Evolutionary conservation across 1,140 invertebrate species (phyloP), one percentile per base, ranked within the genome.

Genomic region (Aphaenogaster floridana): DNA sequence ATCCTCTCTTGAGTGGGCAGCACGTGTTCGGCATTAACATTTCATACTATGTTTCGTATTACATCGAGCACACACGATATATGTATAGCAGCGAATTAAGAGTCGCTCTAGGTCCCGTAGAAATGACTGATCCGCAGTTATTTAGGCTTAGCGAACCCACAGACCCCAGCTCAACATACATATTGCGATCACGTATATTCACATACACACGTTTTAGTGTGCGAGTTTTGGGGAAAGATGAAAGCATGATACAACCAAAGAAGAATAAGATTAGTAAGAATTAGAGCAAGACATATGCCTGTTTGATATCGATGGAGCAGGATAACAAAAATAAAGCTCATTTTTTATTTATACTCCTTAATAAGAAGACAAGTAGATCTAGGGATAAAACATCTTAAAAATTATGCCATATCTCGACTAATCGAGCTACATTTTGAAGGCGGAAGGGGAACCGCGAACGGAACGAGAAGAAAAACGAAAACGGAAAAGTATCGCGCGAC

Each of bases 1-100:
- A 74, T 74, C 13, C 54, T 48, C 69, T 39, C 54, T 48, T 34
- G 42, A 59, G 34, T 17, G 36, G 57, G 21, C 78, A 69, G 48
- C 80, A 83, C 80, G 80, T 76, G 69, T 76, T 74, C 54, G 28
- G 28, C 48, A 63, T 84, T 84, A 84, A 57, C 34, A 59, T 79
- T 48, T 71, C 68, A 28, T 72, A 42, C 13, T 42, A 7, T n/a
- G 45, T 39, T 36, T 45, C 17, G 11, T 72, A 57, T 45, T 21
- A 4, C 34, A 4, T 42, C 48, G 45, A 15, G 21, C 1, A 17
- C 50, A 48, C 61, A 48, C 11, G 13, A 45, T 28, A 64, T 64
- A 68, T 7, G n/a, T 48, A 5, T 64, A 34, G 48, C 7, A 21
- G 9, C 17, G 6, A 68, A 68, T 80, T 68, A n/a, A 68, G 6